Evolutionary conservation across 2,113 vertebrate genomes (phyloP), one percentile per base, ranked within the genome.

Genomic region (Spea multiplicata): DNA sequence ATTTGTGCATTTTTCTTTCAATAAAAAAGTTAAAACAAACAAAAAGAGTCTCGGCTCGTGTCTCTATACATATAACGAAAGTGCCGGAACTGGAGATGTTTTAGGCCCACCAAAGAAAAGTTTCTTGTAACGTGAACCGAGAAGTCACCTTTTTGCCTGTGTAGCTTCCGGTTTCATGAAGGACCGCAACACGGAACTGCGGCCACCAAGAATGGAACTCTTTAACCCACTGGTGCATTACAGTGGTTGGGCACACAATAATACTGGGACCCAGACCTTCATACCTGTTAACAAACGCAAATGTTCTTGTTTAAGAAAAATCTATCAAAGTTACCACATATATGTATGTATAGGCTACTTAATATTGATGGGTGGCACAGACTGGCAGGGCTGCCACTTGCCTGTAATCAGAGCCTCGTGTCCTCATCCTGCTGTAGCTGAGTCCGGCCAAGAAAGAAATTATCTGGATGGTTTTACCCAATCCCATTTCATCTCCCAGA

Each of bases 401-500:
- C 96, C 96, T 98, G 95, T 98, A 99, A 95, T 96, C 96, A 91
- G 92, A 98, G 89, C 97, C 96, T 82, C 95, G 93, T 83, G 96
- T 99, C 90, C 95, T 95, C 83, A 98, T 94, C 90, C 97, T 96
- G 94, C 97, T 98, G 94, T 98, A 98, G 93, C 95, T 99, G 88
- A 99, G 93, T 88, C 95, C 95, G 86, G 97, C 97, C 92, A 99
- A 93, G 90, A 99, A 99, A 90, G 93, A 90, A 94, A 99, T 99
- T 94, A 98, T 94, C 95, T 99, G 90, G 88, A 99, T 96, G 91
- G 97, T 99, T 93, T 99, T 99, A 87, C 97, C 97, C 93, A 99
- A 90, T 91, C 97, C 97, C 97, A 99, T 99, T 88, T 99, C 97
- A 2, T 99, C 97, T 94, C 97, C 97, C 92, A 99, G 93, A 94